phyloP scores from a whole-genome alignment of 2,797 vertebrate species.

The Gymnopithys bicolor region DNA sequence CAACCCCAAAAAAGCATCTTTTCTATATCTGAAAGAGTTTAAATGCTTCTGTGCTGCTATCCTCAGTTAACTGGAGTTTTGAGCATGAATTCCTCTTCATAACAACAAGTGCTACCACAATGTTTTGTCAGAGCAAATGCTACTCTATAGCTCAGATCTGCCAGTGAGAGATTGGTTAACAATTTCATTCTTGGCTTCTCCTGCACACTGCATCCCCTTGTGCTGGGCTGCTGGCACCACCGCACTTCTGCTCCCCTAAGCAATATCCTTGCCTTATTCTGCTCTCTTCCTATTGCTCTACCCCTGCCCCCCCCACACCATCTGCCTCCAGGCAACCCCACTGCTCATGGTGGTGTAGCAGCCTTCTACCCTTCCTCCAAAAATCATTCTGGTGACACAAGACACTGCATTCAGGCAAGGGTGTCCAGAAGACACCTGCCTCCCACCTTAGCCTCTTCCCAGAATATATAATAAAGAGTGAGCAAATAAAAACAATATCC shows the following conservation, averaged over 20 bases:
- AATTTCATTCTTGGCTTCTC: not conserved
- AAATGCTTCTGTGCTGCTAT: not conserved
- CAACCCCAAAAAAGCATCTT: not conserved
- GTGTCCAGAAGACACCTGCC: not conserved
- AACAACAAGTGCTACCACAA: not conserved
- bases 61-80: not conserved
- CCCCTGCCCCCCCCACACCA: accelerated
- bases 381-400: not conserved
- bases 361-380: not conserved
- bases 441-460: not conserved
- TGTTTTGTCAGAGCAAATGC: not conserved
- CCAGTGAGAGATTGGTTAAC: not conserved
- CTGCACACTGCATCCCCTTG: not conserved
- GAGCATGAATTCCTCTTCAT: not conserved
- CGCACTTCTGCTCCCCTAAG: not conserved
- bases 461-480: not conserved
- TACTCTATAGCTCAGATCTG: not conserved
- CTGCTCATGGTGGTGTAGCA: not conserved
- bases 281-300: not conserved
- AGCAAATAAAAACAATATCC: not conserved
- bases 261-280: not conserved
- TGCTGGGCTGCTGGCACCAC: not conserved
- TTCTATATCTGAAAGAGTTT: not conserved
- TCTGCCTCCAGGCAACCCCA: not conserved
- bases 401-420: not conserved